A percentile compares a stretch with the other conserved stretches of the same genome.
Evolutionary conservation across 2,113 vertebrate species (phyloP).

Genomic region (Gymnocephalus cernua): DNA sequence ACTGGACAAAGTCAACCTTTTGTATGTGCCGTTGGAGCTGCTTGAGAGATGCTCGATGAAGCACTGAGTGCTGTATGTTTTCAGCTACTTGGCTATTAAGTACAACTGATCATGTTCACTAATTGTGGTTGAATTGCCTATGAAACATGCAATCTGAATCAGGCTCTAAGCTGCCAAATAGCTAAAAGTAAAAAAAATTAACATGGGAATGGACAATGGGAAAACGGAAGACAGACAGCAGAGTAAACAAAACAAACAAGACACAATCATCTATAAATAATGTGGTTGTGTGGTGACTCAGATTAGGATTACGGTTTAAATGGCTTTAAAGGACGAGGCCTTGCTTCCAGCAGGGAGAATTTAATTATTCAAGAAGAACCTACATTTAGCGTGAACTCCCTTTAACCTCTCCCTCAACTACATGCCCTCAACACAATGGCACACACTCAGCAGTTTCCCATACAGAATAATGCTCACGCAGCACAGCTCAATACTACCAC

Average conservation of each 20-base stretch:
- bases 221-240: slow-evolving; percentile 2
- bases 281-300: neutral
- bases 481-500: slow-evolving; percentile 15
- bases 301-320: slow-evolving; percentile 49
- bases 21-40: slow-evolving; percentile 29
- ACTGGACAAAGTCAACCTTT: slow-evolving; percentile 41
- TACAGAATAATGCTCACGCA: slow-evolving; percentile 14
- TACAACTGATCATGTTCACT: neutral
- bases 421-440: slow-evolving; percentile 1
- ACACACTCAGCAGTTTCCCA: slow-evolving; percentile 42
- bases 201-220: neutral
- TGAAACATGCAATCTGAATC: neutral
- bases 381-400: slow-evolving; percentile 69
- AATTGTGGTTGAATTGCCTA: neutral
- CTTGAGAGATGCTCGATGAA: slow-evolving; percentile 23
- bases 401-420: slow-evolving; percentile 36
- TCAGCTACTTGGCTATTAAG: neutral
- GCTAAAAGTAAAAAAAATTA: neutral
- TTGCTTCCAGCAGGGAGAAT: slow-evolving; percentile 55
- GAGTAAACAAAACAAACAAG: slow-evolving; percentile 29
- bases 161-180: neutral
- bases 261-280: slow-evolving; percentile 22
- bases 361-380: slow-evolving; percentile 74
- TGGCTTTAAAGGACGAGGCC: slow-evolving; percentile 43
- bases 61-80: slow-evolving; percentile 2